Evolutionary conservation across 2,113 vertebrate species (phyloP).

Genomic region (Lanius ludovicianus): DNA sequence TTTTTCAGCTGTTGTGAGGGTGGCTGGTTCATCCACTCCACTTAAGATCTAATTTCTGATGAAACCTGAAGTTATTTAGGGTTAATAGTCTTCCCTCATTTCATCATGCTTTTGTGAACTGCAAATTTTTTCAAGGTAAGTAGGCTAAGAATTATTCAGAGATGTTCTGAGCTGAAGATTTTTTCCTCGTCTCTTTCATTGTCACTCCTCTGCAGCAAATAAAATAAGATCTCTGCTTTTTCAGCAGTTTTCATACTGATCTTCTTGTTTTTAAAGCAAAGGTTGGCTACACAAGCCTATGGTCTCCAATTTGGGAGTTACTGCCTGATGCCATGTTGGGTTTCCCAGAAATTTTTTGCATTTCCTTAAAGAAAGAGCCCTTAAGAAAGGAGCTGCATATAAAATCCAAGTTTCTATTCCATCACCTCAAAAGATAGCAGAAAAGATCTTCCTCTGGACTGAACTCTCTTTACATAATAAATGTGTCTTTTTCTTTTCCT

Average conservation of each 20-base stretch:
- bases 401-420: neutral
- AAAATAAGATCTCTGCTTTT: neutral
- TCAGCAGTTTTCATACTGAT: neutral
- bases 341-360: neutral
- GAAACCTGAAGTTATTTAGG: neutral
- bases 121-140: neutral
- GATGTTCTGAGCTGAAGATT: neutral
- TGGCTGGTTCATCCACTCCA: neutral
- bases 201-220: neutral
- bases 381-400: neutral
- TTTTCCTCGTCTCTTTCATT: neutral
- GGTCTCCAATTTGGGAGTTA: neutral
- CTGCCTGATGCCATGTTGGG: fast-evolving
- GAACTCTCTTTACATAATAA: neutral
- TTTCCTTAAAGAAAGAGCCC: neutral
- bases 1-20: neutral
- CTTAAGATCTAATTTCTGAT: conserved; percentile 15
- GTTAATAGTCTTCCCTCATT: conserved; percentile 24
- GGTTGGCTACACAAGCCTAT: neutral
- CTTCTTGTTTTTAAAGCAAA: neutral
- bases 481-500: neutral
- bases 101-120: conserved; percentile 16
- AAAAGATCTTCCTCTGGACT: neutral
- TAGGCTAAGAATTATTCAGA: neutral
- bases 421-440: neutral